These are phyloP conservation scores for Heliconius hewitsoni DNA, from an alignment of 1,140 invertebrate genomes.

Conservation along the genomic window DNA sequence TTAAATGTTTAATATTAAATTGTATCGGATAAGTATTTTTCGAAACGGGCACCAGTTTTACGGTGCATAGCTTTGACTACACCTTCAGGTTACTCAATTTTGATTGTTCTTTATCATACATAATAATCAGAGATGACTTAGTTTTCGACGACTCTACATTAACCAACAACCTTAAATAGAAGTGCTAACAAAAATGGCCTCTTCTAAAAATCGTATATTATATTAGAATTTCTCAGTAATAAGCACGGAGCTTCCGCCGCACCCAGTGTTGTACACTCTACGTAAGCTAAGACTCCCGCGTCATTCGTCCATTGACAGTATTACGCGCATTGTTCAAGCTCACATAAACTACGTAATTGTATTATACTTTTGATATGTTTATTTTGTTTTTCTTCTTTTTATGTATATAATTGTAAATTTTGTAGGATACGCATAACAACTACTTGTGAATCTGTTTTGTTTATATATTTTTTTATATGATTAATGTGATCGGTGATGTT, in stretches of 20 bases:
- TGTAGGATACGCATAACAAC: constrained; percentile 60
- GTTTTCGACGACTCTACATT: constrained; percentile 39
- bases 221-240: constrained; percentile 54
- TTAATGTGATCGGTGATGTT: constrained; percentile 37
- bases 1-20: background rate
- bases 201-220: constrained; percentile 19
- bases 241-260: constrained; percentile 56
- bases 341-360: constrained; percentile 52
- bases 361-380: constrained; percentile 75
- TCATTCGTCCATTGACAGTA: constrained; percentile 58
- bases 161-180: background rate
- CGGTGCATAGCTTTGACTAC: constrained; percentile 24
- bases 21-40: constrained; percentile 20
- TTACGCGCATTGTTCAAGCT: constrained; percentile 38
- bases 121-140: constrained; percentile 25
- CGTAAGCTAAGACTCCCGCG: constrained; percentile 47
- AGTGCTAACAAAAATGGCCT: background rate
- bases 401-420: constrained; percentile 79
- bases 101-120: constrained; percentile 31
- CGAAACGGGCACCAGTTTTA: constrained; percentile 25
- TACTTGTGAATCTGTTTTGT: constrained; percentile 67
- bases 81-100: constrained; percentile 25
- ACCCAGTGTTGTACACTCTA: constrained; percentile 53
- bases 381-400: constrained; percentile 50
- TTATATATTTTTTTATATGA: constrained; percentile 59